Evolutionary conservation across 2,888 invertebrate genomes (phyloP).

Genomic region (Watsonalla cultraria): DNA sequence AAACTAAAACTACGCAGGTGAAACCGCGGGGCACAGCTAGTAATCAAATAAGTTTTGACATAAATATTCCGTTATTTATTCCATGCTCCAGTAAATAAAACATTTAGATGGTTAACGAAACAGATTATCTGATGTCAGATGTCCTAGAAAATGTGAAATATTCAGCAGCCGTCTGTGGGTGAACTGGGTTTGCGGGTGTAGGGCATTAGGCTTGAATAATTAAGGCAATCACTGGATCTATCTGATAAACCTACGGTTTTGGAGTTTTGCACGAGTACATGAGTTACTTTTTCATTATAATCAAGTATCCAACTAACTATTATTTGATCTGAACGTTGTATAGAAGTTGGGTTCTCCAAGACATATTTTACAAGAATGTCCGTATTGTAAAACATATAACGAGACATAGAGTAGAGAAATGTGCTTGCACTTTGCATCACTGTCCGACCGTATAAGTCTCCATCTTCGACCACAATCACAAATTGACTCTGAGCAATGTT

Average conservation of each 20-base stretch:
- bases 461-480: background rate
- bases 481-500: constrained; percentile 1
- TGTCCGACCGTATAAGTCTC: background rate
- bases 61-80: too few species aligned
- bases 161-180: constrained; percentile 23
- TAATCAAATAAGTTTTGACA: too few species aligned
- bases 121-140: constrained; percentile 7
- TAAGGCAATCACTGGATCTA: constrained; percentile 48
- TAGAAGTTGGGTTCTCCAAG: too few species aligned
- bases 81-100: too few species aligned
- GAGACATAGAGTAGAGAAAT: constrained; percentile 17
- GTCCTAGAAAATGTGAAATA: constrained; percentile 24
- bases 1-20: too few species aligned
- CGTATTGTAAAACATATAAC: background rate
- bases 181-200: constrained; percentile 31
- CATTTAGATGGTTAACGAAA: too few species aligned
- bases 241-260: constrained; percentile 44
- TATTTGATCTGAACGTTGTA: too few species aligned
- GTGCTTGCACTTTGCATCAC: background rate
- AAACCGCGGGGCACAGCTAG: too few species aligned
- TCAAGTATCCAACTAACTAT: too few species aligned
- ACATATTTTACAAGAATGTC: background rate
- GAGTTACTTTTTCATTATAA: too few species aligned
- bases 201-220: constrained; percentile 53
- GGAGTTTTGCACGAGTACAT: background rate